Base-by-base conservation (phyloP, 37 sponge, comb jelly and placozoan genomes). In the Oopsacas minuta region DNA sequence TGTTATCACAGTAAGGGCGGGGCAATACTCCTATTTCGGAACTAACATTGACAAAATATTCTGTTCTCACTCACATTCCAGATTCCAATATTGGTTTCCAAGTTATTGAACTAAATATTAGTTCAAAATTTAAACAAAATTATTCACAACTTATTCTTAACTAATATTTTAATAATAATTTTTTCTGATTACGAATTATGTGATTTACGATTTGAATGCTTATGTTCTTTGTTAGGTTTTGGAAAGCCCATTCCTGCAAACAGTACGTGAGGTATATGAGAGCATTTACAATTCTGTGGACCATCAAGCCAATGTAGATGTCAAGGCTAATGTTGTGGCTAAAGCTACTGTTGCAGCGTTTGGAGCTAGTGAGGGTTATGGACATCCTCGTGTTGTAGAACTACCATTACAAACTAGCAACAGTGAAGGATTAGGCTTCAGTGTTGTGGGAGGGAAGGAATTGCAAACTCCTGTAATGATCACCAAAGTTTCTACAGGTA, bases 401-500 rank as follows among this genome's bases (percentile, higher is more conserved):
- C 75, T 61, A 34, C 75, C 75, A 12, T n/a, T 61, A n/a, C 75
- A 10, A n/a, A 61, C 75, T 32, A n/a, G 75, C 75, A 61, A 34
- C 75, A 61, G 75, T 12, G 75, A 61, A 12, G 75, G 75, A 61
- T 34, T 61, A 12, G 75, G 75, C 7, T 25, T 61, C 30, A 61
- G 75, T 61, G 75, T 61, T 61, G 75, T 61, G 75, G 75, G 75
- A 32, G 75, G 75, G 30, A 61, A 61, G 28, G 75, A 61, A 61
- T n/a, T 61, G 20, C 75, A 61, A 10, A 61, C 75, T 61, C 75
- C 75, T 61, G 75, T 61, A 3, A 61, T 61, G 75, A 61, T 61
- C 75, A 61, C 75, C 28, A 61, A 61, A 34, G 75, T 61, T 32
- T 61, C 75, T 3, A 25, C 30, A 61, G 75, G 75, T 61, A 5